Percentiles rank a stretch among this genome's conserved stretches.
Evolutionary conservation across 2,888 invertebrate genomes (phyloP).

Genomic region (Xanthostigma xanthostigma): DNA sequence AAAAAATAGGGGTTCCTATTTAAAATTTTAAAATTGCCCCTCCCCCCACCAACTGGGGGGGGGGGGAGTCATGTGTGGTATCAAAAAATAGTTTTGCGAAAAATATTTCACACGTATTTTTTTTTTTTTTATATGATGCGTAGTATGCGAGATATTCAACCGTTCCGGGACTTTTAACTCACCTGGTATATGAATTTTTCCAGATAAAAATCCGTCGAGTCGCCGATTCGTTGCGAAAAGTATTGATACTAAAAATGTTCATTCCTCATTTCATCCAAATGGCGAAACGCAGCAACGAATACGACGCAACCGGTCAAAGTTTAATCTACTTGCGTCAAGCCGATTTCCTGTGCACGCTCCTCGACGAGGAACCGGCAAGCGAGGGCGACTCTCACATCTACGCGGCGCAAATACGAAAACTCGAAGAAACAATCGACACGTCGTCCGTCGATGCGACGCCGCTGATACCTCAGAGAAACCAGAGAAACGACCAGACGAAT

Average conservation of each 20-base stretch:
- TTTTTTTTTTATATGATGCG: too few relatives aligned
- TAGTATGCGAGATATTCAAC: too few relatives aligned
- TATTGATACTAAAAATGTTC: constrained; percentile 52
- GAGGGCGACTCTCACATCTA: constrained; percentile 38
- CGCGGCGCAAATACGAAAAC: constrained; percentile 36
- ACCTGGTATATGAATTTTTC: constrained; percentile 16
- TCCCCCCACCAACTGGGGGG: too few relatives aligned
- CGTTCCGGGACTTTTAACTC: too few relatives aligned
- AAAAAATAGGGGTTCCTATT: too few relatives aligned
- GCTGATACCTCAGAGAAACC: constrained; percentile 14
- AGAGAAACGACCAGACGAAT: constrained; percentile 8
- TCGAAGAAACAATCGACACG: constrained; percentile 32
- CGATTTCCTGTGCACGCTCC: constrained; percentile 43
- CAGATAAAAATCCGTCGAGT: constrained; percentile 31
- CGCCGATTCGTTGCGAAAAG: constrained; percentile 42
- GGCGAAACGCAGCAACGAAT: constrained; percentile 46
- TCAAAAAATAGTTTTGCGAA: too few relatives aligned
- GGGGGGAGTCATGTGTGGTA: too few relatives aligned
- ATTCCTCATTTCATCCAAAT: constrained; percentile 57
- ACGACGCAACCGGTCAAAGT: constrained; percentile 44
- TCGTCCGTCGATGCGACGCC: constrained; percentile 19
- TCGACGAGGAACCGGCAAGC: constrained; percentile 40
- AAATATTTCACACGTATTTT: too few relatives aligned
- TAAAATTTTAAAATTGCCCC: too few relatives aligned
- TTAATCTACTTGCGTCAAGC: constrained; percentile 56